A percentile compares a stretch with the other conserved stretches of the same genome.
phyloP scores from a whole-genome alignment of 2,113 vertebrate genomes.

The Chroicocephalus ridibundus region DNA sequence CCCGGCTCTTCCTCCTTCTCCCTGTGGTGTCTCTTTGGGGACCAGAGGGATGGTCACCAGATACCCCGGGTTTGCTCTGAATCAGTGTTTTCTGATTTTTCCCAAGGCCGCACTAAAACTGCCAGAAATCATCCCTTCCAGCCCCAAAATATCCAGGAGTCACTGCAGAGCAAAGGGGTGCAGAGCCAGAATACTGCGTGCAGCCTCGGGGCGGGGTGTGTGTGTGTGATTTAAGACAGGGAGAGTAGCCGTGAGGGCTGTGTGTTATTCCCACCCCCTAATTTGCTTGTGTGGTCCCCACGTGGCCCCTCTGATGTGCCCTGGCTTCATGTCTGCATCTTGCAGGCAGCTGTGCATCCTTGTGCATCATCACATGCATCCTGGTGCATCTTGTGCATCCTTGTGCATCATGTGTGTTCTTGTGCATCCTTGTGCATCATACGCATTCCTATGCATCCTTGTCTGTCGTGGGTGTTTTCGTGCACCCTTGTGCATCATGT shows the following conservation, averaged over 20 bases:
- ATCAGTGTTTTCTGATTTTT: not conserved
- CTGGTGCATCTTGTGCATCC: rapidly evolving
- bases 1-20: not conserved
- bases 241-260: not conserved
- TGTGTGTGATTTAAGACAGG: not conserved
- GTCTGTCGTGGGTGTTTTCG: no score
- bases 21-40: rapidly evolving
- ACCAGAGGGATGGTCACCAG: not conserved
- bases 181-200: not conserved
- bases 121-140: not conserved
- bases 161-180: not conserved
- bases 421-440: not conserved
- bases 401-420: not conserved
- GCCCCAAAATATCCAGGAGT: not conserved
- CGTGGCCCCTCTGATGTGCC: not conserved
- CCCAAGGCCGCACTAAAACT: not conserved
- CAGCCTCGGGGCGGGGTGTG: not conserved
- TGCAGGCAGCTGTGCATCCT: not conserved
- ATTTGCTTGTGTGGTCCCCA: not conserved
- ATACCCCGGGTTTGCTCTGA: not conserved
- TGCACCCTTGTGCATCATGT: no score
- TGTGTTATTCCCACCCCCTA: not conserved
- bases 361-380: not conserved
- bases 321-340: rapidly evolving
- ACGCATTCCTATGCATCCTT: not conserved